Conservation (phyloP, 2,797 vertebrate species). For the Stomatorhinus walkeri region DNA sequence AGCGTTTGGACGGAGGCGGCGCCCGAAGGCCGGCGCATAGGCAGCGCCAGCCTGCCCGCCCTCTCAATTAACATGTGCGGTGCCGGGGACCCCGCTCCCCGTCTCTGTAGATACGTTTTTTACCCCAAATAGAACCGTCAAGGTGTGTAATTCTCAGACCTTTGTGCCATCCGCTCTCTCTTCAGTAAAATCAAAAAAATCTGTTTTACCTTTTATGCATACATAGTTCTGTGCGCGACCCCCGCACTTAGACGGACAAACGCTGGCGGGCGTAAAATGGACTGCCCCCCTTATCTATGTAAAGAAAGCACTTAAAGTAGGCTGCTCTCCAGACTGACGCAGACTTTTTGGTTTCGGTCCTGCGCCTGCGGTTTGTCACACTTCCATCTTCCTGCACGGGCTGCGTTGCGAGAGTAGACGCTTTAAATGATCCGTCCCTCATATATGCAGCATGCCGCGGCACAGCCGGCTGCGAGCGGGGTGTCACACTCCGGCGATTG, state of each 20-base stretch:
- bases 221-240: background rate
- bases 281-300: background rate
- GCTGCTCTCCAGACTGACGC: background rate
- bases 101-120: background rate
- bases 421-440: background rate
- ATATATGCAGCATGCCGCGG: background rate
- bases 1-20: background rate
- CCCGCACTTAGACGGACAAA: no score
- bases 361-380: background rate
- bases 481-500: background rate
- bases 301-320: background rate
- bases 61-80: background rate
- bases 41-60: background rate
- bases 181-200: background rate
- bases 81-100: background rate
- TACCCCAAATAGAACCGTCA: conserved; percentile 19
- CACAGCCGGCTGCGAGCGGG: background rate
- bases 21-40: background rate
- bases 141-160: conserved; percentile 23
- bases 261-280: background rate
- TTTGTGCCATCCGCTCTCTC: conserved; percentile 41
- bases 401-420: background rate
- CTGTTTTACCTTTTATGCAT: conserved; percentile 44
- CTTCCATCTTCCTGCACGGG: background rate
- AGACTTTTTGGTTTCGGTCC: background rate